Evolutionary conservation across 2,797 vertebrate genomes (phyloP), one percentile per base, ranked within the genome.

Genomic region (Labeo calbasu): DNA sequence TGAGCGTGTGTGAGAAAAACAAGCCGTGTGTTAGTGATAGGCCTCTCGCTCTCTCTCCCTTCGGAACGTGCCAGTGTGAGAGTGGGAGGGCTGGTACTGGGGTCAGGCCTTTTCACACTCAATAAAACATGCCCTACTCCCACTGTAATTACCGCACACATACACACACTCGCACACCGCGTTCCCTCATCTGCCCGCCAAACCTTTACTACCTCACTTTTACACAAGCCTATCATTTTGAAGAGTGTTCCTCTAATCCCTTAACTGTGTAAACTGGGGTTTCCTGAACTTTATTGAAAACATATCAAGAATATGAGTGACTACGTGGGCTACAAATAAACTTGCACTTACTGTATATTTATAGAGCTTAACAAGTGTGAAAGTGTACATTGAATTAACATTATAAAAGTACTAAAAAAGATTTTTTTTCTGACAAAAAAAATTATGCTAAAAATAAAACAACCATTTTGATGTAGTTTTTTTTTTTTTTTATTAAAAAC

Each of bases 51-150:
- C 75, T 68, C 63, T 71, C 81, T 84, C 61, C 88, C 88, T 89
- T 25, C 21, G 79, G 88, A 90, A 88, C 81, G 21, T 77, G 88
- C 82, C 86, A 76, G 48, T 84, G 89, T 91, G 88, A 90, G 87
- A 87, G 81, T 79, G 84, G 89, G 87, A 90, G 89, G 83, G 88
- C 90, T 89, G 88, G 88, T 93, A 92, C 92, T 91, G 91, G 89
- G 86, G 87, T 91, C 89, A 90, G 89, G 85, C 89, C 90, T 93
- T 84, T 93, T 92, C 90, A 92, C 92, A 92, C 93, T 95, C 92
- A 93, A 93, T 94, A 93, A 94, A 95, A 92, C 92, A 93, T 92
- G 88, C 87, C 89, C 87, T 89, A 90, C 92, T 91, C 91, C 91
- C 91, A 91, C 89, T 89, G 90, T 93, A 92, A 94, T 94, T 93